phyloP scores from a whole-genome alignment of 2,113 vertebrate species.

The Rissa tridactyla region DNA sequence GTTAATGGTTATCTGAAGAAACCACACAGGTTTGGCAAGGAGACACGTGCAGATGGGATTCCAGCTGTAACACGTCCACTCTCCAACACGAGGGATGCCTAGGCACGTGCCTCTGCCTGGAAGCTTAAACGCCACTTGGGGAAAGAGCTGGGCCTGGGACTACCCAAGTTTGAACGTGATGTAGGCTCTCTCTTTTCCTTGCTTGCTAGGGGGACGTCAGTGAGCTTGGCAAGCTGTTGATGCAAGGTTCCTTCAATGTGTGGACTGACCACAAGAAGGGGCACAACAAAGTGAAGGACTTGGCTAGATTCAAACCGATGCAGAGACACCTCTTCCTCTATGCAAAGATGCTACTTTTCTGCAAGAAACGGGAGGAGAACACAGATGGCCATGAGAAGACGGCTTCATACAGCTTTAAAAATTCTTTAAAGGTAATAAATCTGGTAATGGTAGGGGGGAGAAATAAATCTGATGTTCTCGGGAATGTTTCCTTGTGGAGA shows the following conservation, averaged over 20 bases:
- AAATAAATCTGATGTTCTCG: neutral
- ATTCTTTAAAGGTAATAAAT: slow-evolving; percentile 86
- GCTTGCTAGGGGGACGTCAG: slow-evolving; percentile 81
- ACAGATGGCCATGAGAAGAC: slow-evolving; percentile 86
- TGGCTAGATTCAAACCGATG: slow-evolving; percentile 95
- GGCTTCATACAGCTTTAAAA: slow-evolving; percentile 93
- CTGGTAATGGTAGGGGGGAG: neutral
- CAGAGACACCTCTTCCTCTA: slow-evolving; percentile 95
- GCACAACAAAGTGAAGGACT: slow-evolving; percentile 93
- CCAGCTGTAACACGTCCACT: neutral
- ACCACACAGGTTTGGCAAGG: neutral
- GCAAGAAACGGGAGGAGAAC: slow-evolving; percentile 90
- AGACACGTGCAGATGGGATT: neutral
- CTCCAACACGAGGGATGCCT: neutral
- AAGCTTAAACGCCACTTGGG: neutral
- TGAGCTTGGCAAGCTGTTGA: slow-evolving; percentile 89
- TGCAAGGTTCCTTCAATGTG: slow-evolving; percentile 89
- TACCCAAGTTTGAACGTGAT: neutral
- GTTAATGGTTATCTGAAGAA: neutral
- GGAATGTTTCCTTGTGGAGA: neutral
- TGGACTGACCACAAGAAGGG: slow-evolving; percentile 94
- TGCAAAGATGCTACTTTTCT: slow-evolving; percentile 89
- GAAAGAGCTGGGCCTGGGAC: neutral
- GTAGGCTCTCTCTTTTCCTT: neutral
- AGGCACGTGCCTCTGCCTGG: neutral